Evolutionary conservation across 2,113 vertebrate genomes (phyloP), one percentile per base, ranked within the genome.

Genomic region (Phasianus colchicus): DNA sequence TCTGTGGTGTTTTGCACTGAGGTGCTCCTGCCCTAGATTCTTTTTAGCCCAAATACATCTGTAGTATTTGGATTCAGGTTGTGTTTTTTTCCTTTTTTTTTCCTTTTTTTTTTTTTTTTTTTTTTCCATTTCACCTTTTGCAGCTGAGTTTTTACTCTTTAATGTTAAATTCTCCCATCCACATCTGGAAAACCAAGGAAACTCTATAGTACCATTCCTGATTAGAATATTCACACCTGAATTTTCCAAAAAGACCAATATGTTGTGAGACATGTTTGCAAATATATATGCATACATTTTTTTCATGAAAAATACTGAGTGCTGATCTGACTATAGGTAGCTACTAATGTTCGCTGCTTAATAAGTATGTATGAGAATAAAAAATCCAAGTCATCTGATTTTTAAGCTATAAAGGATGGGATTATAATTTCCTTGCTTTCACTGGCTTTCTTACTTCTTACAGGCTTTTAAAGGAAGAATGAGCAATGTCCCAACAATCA

Each of bases 391-490:
- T 73, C 32, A 76, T 6, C 20, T 72, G 48, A 52, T 69, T 65
- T 91, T 71, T 84, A 85, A 91, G 15, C 8, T 81, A 22, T 22
- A 72, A 75, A 58, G 40, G 25, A 78, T 27, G 16, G 63, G 70
- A 57, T 91, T 69, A 22, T 6, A 32, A 58, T 78, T 90, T 66
- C 29, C 27, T 89, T 64, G 43, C 13, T 55, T 43, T 90, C 21
- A 81, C 5, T 69, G 11, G 16, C 19, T 80, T 93, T 95, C 55
- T 20, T 82, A 20, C 38, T 96, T 77, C 10, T 92, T 96, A 74
- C 95, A 99, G 99, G 95, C 97, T 76, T 99, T 99, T 95, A 99
- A 99, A 97, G 97, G 95, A 54, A 98, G 98, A 96, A 98, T 98
- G 95, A 98, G 92, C 48, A 93, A 43, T 34, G 91, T 98, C 30